These are phyloP conservation scores for Trichoplax adhaerens DNA, from an alignment of 37 sponge, comb jelly and placozoan genomes.

Conservation along the genomic window DNA sequence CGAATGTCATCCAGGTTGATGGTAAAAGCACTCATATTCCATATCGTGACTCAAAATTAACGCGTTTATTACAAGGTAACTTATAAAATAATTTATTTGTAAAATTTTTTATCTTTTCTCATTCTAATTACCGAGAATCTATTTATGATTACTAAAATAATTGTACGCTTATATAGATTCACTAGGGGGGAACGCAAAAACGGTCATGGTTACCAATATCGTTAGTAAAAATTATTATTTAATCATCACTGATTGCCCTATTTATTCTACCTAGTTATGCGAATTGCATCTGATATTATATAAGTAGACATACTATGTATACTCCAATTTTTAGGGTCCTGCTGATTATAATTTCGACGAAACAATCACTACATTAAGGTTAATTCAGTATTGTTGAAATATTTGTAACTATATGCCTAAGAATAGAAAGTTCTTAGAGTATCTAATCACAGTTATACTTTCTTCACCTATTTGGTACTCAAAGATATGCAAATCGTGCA, in stretches of 20 bases:
- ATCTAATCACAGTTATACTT: background rate
- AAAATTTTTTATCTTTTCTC: background rate
- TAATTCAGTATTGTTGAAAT: slow-evolving; percentile 77
- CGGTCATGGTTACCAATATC: slow-evolving; percentile 92
- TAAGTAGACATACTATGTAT: too few species aligned
- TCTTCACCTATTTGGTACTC: background rate
- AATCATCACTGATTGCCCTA: too few species aligned
- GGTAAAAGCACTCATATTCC: slow-evolving; percentile 67
- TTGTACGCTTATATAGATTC: slow-evolving; percentile 26
- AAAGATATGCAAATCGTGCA: slow-evolving; percentile 91
- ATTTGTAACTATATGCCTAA: slow-evolving; percentile 64
- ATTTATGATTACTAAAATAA: background rate
- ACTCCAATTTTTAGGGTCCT: slow-evolving; percentile 49
- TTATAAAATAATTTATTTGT: slow-evolving; percentile 7
- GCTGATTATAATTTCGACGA: slow-evolving; percentile 97
- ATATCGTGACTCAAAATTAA: slow-evolving; percentile 91
- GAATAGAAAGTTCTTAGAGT: background rate
- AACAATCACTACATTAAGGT: slow-evolving; percentile 83
- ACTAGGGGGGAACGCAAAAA: slow-evolving; percentile 90
- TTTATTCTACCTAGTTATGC: too few species aligned
- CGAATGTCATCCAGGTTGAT: slow-evolving; percentile 50
- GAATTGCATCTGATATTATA: too few species aligned
- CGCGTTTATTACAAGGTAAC: slow-evolving; percentile 70
- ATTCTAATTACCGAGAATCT: background rate
- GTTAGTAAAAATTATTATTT: slow-evolving; percentile 17